These are phyloP conservation scores for Strongylocentrotus purpuratus DNA, from an alignment of 35 echinoderm and acorn worm genomes.

Conservation along the genomic window DNA sequence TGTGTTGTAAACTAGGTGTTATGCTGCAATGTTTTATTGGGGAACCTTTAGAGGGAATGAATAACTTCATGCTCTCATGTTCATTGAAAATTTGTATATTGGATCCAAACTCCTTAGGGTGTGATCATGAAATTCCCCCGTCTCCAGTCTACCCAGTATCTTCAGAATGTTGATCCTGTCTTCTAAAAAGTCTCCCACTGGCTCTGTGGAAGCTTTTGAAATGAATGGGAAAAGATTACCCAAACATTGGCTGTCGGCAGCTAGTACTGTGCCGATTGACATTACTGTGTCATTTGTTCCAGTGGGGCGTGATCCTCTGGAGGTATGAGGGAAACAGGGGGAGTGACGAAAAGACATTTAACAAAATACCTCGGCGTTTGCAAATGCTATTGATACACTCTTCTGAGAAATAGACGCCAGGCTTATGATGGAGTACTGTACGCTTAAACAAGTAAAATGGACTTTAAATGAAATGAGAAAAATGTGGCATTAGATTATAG, in stretches of 20 bases:
- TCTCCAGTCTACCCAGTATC: neutral
- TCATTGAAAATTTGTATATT: neutral
- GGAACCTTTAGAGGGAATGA: no score
- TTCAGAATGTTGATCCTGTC: neutral
- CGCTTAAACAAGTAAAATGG: neutral
- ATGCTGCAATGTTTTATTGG: no score
- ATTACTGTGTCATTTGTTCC: constrained; percentile 17
- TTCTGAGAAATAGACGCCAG: neutral
- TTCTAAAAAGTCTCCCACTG: neutral
- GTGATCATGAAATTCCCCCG: neutral
- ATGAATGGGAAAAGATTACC: neutral
- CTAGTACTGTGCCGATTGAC: neutral
- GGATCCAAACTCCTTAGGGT: neutral
- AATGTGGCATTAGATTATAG: neutral
- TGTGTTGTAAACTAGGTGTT: no score
- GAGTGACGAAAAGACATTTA: neutral
- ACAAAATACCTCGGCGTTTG: neutral
- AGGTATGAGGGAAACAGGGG: neutral
- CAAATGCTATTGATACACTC: neutral
- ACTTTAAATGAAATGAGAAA: neutral
- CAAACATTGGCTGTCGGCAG: neutral
- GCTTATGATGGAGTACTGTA: neutral
- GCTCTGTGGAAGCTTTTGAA: neutral
- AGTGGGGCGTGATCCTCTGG: neutral
- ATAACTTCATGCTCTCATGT: no score